These are phyloP conservation scores for Tyrannus savana DNA, from an alignment of 2,113 vertebrate genomes.

Conservation along the genomic window DNA sequence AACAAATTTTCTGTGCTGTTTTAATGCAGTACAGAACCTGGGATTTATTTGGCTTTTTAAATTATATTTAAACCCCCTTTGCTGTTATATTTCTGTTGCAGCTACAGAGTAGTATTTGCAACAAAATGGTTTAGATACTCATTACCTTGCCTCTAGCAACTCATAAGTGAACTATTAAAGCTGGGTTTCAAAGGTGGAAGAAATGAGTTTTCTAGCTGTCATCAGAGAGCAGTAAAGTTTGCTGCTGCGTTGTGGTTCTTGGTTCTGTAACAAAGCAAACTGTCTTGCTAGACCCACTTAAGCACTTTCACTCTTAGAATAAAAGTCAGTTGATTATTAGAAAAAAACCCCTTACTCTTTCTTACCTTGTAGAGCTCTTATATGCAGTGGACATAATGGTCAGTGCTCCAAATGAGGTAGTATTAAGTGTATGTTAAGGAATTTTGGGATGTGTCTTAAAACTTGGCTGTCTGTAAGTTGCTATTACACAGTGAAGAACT, in stretches of 20 bases:
- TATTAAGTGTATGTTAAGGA: not conserved
- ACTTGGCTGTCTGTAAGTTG: not conserved
- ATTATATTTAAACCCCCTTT: not conserved
- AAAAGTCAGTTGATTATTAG: not conserved
- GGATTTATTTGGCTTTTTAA: not conserved
- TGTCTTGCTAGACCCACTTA: not conserved
- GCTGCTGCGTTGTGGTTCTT: not conserved
- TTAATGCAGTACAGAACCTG: not conserved
- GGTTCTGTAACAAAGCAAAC: not conserved
- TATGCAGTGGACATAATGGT: not conserved
- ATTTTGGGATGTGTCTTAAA: not conserved
- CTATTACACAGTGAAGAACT: not conserved
- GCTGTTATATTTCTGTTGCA: not conserved
- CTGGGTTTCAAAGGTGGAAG: not conserved
- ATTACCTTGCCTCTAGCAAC: not conserved
- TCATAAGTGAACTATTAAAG: not conserved
- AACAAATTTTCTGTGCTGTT: not conserved
- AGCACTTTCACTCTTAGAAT: not conserved
- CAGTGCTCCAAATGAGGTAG: not conserved
- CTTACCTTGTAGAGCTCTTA: not conserved
- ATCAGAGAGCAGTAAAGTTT: not conserved
- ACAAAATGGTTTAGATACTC: not conserved
- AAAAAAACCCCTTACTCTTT: not conserved
- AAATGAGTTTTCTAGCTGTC: not conserved
- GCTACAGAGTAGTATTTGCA: not conserved